phyloP scores from a whole-genome alignment of 1,140 invertebrate species.

The Lordiphosa collinella region DNA sequence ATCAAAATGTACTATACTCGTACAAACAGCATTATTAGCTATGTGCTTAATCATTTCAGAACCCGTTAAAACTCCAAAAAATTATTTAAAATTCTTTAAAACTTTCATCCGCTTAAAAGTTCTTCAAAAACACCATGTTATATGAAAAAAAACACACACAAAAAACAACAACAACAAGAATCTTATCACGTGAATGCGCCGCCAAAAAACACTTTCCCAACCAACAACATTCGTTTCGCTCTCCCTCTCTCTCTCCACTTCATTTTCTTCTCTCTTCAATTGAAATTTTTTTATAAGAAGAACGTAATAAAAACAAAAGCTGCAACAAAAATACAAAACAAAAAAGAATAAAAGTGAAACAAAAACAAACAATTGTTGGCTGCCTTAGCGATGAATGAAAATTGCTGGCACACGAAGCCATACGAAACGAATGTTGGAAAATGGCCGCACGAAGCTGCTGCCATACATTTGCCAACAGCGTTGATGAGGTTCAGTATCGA shows the following conservation, averaged over 20 bases:
- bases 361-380: slow-evolving; percentile 6
- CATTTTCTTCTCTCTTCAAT: background rate
- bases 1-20: too few relatives aligned
- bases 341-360: slow-evolving; percentile 12
- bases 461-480: slow-evolving; percentile 32
- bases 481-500: slow-evolving; percentile 52
- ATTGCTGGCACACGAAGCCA: slow-evolving; percentile 29
- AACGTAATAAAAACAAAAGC: slow-evolving; percentile 72
- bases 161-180: slow-evolving; percentile 28
- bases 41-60: too few relatives aligned
- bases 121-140: slow-evolving; percentile 25
- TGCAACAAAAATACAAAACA: slow-evolving; percentile 57
- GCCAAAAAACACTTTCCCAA: slow-evolving; percentile 47
- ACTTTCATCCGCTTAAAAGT: slow-evolving; percentile 16
- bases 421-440: slow-evolving; percentile 8
- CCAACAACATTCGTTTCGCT: slow-evolving; percentile 11
- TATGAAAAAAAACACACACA: background rate
- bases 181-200: slow-evolving; percentile 56
- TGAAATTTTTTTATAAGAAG: slow-evolving; percentile 34
- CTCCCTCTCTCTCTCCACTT: background rate
- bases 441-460: slow-evolving; percentile 48
- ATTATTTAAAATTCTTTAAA: too few relatives aligned
- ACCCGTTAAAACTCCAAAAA: too few relatives aligned
- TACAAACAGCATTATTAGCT: too few relatives aligned
- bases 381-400: slow-evolving; percentile 54